Evolutionary conservation across 2,888 invertebrate species (phyloP), one percentile per base, ranked within the genome.

Genomic region (Atethmia centrago): DNA sequence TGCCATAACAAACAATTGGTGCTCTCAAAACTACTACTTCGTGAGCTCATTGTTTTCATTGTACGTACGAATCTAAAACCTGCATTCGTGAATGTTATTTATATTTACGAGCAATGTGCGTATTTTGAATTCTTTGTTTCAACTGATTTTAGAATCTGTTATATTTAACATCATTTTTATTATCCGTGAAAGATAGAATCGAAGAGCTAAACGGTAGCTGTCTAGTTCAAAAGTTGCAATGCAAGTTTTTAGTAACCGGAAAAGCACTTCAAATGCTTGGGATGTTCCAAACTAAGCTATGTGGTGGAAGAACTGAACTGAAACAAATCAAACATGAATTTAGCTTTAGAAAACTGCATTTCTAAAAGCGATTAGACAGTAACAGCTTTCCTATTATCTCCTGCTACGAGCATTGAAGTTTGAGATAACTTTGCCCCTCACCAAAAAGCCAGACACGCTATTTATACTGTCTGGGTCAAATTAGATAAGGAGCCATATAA

Each of bases 251-350:
- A 25, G 42, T 53, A 78, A 51, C n/a, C 14, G 28, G 16, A 25
- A 62, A 62, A 77, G 28, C 36, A 14, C 8, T 74, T 58, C 8
- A 55, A 66, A 55, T 53, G n/a, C 49, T 53, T 10, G 10, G 21
- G 2, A 47, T 14, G 19, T 58, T 56, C 16, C 9, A 62, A 79
- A 62, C 66, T 62, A 19, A 72, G 21, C 40, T 71, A 40, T 19
- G 40, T 53, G 77, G 25, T 42, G 5, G 31, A 49, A 65, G 31
- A 64, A 47, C 47, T 71, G 49, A 55, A 65, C 36, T 28, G 19
- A 28, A 56, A 55, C 31, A 74, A 63, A 79, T 77, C 55, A 73
- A 73, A 73, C 28, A 47, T 12, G 21, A 79, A 65, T 79, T 45
- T 56, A 31, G 36, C 21, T 62, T 53, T 25, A 21, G n/a, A 51